These are phyloP conservation scores for Notothenia coriiceps DNA, from an alignment of 2,113 vertebrate species.

Conservation along the genomic window DNA sequence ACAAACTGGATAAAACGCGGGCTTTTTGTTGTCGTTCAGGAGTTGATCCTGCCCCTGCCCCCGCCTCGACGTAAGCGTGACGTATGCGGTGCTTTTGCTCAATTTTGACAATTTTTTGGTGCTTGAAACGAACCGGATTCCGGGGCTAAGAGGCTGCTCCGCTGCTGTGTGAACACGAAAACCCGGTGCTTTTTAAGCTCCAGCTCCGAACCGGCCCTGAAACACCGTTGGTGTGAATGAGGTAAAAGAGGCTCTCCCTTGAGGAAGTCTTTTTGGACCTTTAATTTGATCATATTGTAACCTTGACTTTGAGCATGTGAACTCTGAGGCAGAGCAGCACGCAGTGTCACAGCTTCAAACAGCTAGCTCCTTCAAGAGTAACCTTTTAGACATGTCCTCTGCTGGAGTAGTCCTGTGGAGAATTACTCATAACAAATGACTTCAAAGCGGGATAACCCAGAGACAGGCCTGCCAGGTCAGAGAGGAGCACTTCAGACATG, in stretches of 20 bases:
- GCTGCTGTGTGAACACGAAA: no score
- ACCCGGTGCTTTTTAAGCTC: no score
- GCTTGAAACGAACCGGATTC: no score
- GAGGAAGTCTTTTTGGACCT: slow-evolving; percentile 4
- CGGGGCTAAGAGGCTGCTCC: no score
- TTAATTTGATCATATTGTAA: slow-evolving; percentile 32
- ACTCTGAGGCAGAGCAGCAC: slow-evolving; percentile 11
- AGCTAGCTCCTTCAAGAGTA: slow-evolving; percentile 33
- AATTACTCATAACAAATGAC: slow-evolving; percentile 83
- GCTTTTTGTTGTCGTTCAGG: no score
- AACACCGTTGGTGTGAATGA: no score
- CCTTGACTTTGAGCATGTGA: slow-evolving; percentile 20
- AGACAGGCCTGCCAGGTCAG: slow-evolving; percentile 60
- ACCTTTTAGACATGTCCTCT: slow-evolving; percentile 67
- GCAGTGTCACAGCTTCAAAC: slow-evolving; percentile 39
- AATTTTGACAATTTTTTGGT: no score
- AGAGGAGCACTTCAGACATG: slow-evolving; percentile 58
- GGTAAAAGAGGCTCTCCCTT: background rate
- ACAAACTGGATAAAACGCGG: no score
- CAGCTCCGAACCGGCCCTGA: no score
- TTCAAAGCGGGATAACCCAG: slow-evolving; percentile 71
- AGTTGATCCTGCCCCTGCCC: no score
- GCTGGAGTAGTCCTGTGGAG: slow-evolving; percentile 69
- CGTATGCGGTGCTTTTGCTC: no score
- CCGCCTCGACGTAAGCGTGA: no score